phyloP scores from a whole-genome alignment of 2,888 invertebrate species.

The Odiellus spinosus region DNA sequence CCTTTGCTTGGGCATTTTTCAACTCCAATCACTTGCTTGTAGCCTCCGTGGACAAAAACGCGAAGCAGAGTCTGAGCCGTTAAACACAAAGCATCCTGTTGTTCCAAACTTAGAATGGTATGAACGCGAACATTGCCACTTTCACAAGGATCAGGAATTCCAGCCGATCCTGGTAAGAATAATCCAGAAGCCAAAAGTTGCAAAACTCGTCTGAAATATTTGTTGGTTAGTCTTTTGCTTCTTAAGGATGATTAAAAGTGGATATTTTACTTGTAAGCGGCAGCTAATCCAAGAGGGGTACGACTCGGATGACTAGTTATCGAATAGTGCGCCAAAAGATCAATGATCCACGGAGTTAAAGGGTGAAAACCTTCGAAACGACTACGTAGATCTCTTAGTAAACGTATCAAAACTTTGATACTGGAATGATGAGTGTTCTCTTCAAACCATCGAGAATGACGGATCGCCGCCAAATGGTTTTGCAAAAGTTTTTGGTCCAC shows the following conservation, averaged over 20 bases:
- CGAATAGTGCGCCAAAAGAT: constrained; percentile 80
- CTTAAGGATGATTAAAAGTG: no score
- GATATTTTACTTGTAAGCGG: constrained; percentile 61
- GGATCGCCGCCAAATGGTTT: constrained; percentile 78
- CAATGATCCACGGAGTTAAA: constrained; percentile 90
- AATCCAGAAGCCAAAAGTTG: constrained; percentile 83
- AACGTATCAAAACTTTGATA: constrained; percentile 80
- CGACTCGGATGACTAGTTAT: constrained; percentile 90
- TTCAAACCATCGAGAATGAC: constrained; percentile 95
- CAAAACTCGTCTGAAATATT: constrained; percentile 49
- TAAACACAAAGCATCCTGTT: constrained; percentile 72
- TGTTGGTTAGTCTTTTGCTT: no score
- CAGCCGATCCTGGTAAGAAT: constrained; percentile 70
- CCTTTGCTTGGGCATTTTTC: constrained; percentile 40
- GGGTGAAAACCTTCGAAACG: constrained; percentile 80
- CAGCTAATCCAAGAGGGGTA: constrained; percentile 78
- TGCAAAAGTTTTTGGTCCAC: constrained; percentile 56
- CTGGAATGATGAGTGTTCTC: constrained; percentile 91
- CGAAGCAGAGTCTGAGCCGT: constrained; percentile 84
- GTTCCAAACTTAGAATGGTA: constrained; percentile 72
- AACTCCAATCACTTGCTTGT: constrained; percentile 53
- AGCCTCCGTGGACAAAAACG: constrained; percentile 82
- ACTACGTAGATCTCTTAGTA: constrained; percentile 76
- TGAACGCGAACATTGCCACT: constrained; percentile 73
- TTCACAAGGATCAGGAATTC: constrained; percentile 75